Evolutionary conservation across 2,888 invertebrate genomes (phyloP).

Genomic region (Tenthredo mesomela): DNA sequence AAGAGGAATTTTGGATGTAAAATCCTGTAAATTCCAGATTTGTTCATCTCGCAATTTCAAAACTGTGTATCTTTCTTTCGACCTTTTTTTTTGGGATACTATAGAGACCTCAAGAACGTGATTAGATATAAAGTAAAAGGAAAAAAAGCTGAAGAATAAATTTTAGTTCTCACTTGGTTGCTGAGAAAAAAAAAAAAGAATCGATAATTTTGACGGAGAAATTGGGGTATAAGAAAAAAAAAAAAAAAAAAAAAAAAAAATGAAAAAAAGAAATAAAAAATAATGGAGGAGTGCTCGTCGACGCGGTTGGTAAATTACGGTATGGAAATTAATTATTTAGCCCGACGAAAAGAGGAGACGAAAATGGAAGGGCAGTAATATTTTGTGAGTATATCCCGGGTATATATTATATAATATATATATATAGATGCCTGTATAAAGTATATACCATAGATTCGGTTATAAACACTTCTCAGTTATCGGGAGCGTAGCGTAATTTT

Average conservation of each 20-base stretch:
- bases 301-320: not conserved
- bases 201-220: not conserved
- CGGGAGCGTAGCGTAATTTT: conserved; percentile 4
- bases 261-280: not conserved
- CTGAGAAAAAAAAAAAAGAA: not conserved
- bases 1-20: not conserved
- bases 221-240: not conserved
- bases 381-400: not conserved
- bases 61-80: not conserved
- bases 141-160: not conserved
- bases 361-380: not conserved
- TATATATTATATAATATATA: too few relatives aligned
- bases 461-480: not conserved
- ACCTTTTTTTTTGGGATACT: not conserved
- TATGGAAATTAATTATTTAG: conserved; percentile 36
- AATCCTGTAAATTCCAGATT: not conserved
- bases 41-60: not conserved
- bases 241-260: not conserved
- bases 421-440: not conserved
- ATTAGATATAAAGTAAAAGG: not conserved
- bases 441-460: not conserved
- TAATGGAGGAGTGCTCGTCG: not conserved
- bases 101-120: not conserved
- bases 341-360: not conserved
- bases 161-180: not conserved